These are phyloP conservation scores for Leuciscus idus DNA, from an alignment of 2,113 vertebrate species.

Conservation along the genomic window DNA sequence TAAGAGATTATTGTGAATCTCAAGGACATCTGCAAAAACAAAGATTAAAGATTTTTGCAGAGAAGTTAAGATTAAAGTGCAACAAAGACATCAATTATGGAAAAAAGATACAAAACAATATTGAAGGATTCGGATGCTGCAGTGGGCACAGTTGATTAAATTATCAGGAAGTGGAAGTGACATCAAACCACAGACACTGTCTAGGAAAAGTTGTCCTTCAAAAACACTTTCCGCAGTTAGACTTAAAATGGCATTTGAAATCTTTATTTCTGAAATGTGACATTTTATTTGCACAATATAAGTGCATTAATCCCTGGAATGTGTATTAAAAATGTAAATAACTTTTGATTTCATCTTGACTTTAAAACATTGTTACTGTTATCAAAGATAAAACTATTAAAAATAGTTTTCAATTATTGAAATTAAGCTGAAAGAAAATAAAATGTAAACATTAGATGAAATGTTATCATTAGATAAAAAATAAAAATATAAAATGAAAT, in stretches of 20 bases:
- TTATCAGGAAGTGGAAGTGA: constrained; percentile 9
- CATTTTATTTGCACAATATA: background rate
- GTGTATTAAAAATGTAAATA: background rate
- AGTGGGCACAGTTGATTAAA: background rate
- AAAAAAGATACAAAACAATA: background rate
- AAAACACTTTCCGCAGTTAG: background rate
- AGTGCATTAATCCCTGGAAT: background rate
- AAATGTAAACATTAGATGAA: background rate
- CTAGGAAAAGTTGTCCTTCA: constrained; percentile 14
- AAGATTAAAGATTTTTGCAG: background rate
- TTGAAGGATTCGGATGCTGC: background rate
- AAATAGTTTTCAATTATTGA: background rate
- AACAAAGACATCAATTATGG: background rate
- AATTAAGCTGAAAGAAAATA: background rate
- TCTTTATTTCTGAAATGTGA: background rate
- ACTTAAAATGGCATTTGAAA: background rate
- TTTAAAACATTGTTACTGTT: background rate
- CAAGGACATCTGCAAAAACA: background rate
- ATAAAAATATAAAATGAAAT: background rate
- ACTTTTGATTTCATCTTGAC: background rate
- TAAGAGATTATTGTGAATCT: background rate
- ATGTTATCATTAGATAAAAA: background rate
- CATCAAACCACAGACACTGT: constrained; percentile 3
- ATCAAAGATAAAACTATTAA: background rate
- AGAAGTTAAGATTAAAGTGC: background rate